phyloP scores from a whole-genome alignment of 1,140 invertebrate genomes.

The Drosophila orena region DNA sequence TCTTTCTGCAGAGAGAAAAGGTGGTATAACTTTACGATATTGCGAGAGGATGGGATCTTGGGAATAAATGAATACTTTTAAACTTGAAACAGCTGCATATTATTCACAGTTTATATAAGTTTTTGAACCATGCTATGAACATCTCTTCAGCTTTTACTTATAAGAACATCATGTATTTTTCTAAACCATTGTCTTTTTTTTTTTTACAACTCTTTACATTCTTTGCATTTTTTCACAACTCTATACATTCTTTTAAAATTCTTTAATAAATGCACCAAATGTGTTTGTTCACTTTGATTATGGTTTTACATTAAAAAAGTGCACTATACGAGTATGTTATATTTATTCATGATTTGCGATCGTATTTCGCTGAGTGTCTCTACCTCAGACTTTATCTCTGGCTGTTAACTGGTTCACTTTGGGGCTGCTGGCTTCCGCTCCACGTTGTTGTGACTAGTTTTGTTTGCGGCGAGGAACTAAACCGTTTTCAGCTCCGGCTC shows the following conservation, averaged over 20 bases:
- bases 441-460: slow-evolving; percentile 79
- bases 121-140: not conserved
- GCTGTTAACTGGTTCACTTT: slow-evolving; percentile 52
- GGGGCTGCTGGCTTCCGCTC: slow-evolving; percentile 58
- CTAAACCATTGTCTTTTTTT: no score
- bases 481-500: slow-evolving; percentile 71
- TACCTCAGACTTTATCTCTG: slow-evolving; percentile 24
- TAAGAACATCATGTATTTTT: not conserved
- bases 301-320: not conserved
- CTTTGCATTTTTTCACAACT: not conserved
- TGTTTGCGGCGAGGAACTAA: slow-evolving; percentile 84
- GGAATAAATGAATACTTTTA: not conserved
- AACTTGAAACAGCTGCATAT: not conserved
- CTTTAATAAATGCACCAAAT: not conserved
- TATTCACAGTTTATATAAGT: not conserved
- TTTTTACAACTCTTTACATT: no score
- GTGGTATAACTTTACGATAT: not conserved
- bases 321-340: no score
- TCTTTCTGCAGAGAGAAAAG: slow-evolving; percentile 31
- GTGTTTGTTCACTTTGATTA: no score
- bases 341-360: not conserved
- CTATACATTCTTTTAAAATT: not conserved
- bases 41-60: not conserved
- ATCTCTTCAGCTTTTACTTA: no score
- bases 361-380: slow-evolving; percentile 5